These are phyloP conservation scores for cattle (Bos taurus) DNA, from an alignment of 2,113 vertebrate species.

Conservation along the genomic window DNA sequence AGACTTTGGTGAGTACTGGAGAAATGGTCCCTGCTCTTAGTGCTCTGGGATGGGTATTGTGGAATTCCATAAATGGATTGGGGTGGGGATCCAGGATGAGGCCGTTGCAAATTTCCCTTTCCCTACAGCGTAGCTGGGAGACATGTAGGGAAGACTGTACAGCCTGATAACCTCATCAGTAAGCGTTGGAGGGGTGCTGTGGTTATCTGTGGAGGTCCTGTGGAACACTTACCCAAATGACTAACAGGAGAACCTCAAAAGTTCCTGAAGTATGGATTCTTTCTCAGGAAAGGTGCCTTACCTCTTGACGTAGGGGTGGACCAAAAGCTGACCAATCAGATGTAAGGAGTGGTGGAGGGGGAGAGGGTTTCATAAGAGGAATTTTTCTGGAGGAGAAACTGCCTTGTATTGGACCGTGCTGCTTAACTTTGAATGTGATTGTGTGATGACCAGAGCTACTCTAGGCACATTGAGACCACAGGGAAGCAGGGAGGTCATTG, in stretches of 20 bases:
- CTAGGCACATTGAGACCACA: neutral
- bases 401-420: neutral
- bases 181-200: neutral
- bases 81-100: neutral
- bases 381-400: neutral
- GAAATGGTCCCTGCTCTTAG: neutral
- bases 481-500: neutral
- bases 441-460: neutral
- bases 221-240: neutral
- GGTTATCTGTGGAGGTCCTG: neutral
- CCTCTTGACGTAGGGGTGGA: neutral
- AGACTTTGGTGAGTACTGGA: neutral
- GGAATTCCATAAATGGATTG: neutral
- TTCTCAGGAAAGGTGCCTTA: neutral
- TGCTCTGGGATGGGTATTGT: neutral
- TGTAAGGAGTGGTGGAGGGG: neutral
- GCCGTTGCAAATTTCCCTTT: accelerated
- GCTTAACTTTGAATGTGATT: neutral
- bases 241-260: neutral
- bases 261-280: neutral
- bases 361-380: neutral
- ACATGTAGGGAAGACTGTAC: neutral
- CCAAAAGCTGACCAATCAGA: neutral
- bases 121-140: neutral
- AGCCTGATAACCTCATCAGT: neutral